Evolutionary conservation across 1,140 invertebrate genomes (phyloP).

Genomic region (Meloidogyne exigua): DNA sequence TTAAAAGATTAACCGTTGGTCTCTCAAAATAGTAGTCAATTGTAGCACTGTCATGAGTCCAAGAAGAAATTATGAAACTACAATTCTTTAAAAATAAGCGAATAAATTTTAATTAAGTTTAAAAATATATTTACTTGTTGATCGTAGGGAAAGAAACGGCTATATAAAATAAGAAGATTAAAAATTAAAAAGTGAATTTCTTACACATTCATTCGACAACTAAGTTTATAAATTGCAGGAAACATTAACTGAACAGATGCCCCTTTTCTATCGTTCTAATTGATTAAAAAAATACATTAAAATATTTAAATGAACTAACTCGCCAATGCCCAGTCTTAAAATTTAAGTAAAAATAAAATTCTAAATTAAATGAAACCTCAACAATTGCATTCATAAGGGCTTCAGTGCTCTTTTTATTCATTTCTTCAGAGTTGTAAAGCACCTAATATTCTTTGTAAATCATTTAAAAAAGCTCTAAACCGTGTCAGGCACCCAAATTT

Average conservation of each 20-base stretch:
- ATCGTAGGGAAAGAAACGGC: slow-evolving; percentile 51
- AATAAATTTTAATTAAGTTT: neutral
- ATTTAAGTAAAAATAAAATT: neutral
- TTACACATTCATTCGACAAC: slow-evolving; percentile 60
- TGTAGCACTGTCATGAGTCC: slow-evolving; percentile 58
- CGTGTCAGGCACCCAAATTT: slow-evolving; percentile 62
- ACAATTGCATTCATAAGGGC: slow-evolving; percentile 63
- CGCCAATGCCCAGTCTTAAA: slow-evolving; percentile 60
- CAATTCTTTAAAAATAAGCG: slow-evolving; percentile 50
- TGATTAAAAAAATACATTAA: neutral
- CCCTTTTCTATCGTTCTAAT: slow-evolving; percentile 30
- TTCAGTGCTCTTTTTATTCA: slow-evolving; percentile 60
- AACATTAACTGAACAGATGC: slow-evolving; percentile 61
- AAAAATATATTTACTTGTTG: slow-evolving; percentile 36
- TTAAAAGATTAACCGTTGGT: slow-evolving; percentile 51
- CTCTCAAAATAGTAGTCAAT: slow-evolving; percentile 54
- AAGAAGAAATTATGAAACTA: slow-evolving; percentile 61
- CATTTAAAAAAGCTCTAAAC: slow-evolving; percentile 20
- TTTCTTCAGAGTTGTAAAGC: slow-evolving; percentile 56
- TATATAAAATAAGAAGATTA: slow-evolving; percentile 6
- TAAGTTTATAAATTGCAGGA: slow-evolving; percentile 61
- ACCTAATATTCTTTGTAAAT: neutral
- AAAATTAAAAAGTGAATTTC: slow-evolving; percentile 14
- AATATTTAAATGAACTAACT: neutral
- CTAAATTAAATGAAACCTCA: neutral